A percentile compares a stretch with the other conserved stretches of the same genome.
Conservation (phyloP, 2,113 vertebrate species). For the Agelaius tricolor region DNA sequence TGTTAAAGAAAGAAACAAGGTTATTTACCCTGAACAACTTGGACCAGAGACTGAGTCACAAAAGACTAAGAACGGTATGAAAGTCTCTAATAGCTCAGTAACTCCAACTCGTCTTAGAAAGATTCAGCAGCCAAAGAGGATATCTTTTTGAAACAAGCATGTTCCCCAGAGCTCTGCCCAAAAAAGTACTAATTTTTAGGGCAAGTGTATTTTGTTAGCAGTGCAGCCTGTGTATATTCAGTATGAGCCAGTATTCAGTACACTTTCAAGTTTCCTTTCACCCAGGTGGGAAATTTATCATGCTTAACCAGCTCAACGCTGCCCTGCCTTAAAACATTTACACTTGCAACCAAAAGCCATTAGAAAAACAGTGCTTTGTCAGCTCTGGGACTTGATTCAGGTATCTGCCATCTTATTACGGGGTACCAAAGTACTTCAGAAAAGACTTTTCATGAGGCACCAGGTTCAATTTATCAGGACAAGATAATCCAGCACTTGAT, state of each 20-base stretch:
- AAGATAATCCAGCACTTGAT: slow-evolving; percentile 82
- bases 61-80: background rate
- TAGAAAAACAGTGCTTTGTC: slow-evolving; percentile 66
- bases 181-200: slow-evolving; percentile 3
- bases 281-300: slow-evolving; percentile 60
- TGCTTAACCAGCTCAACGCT: slow-evolving; percentile 52
- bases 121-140: background rate
- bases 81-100: background rate
- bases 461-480: slow-evolving; percentile 81
- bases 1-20: background rate
- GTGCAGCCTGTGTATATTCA: background rate
- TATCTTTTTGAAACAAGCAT: background rate
- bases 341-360: slow-evolving; percentile 80
- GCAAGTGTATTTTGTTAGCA: slow-evolving; percentile 6
- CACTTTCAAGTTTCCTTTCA: background rate
- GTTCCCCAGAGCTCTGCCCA: slow-evolving; percentile 15
- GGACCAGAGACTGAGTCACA: background rate
- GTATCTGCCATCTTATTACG: slow-evolving; percentile 64
- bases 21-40: slow-evolving; percentile 8
- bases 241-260: background rate
- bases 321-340: slow-evolving; percentile 77
- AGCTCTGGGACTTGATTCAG: slow-evolving; percentile 77
- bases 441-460: slow-evolving; percentile 75
- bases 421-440: slow-evolving; percentile 67
- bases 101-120: slow-evolving; percentile 1